Evolutionary conservation across 1,140 invertebrate species (phyloP).

Genomic region (Campoletis sonorensis): DNA sequence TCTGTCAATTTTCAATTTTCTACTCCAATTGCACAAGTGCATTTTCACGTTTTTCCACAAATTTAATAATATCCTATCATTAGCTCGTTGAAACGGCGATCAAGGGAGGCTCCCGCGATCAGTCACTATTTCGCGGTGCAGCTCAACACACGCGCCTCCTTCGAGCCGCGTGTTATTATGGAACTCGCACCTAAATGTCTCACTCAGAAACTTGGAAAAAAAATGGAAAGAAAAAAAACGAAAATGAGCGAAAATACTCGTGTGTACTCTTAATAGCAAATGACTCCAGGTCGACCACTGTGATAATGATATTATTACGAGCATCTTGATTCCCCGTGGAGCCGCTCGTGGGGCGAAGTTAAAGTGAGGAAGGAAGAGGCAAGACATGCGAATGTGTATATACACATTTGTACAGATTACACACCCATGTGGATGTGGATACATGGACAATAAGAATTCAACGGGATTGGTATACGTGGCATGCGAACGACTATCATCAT

Average conservation of each 20-base stretch:
- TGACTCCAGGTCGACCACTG: constrained; percentile 60
- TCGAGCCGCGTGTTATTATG: background rate
- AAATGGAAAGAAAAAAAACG: background rate
- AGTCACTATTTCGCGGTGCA: background rate
- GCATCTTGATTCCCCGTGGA: constrained; percentile 69
- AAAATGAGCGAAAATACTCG: too few relatives aligned
- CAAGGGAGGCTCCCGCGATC: too few relatives aligned
- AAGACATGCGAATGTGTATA: background rate
- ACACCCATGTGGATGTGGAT: background rate
- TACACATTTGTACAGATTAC: too few relatives aligned
- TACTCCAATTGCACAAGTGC: too few relatives aligned
- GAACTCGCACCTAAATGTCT: constrained; percentile 46
- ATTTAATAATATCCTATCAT: too few relatives aligned
- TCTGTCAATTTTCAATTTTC: background rate
- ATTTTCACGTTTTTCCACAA: too few relatives aligned
- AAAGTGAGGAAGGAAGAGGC: constrained; percentile 36
- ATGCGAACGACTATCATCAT: constrained; percentile 66
- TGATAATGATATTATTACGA: constrained; percentile 72
- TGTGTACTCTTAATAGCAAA: background rate
- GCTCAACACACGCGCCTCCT: background rate
- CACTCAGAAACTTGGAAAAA: constrained; percentile 34
- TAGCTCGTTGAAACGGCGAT: too few relatives aligned
- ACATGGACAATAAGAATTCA: background rate
- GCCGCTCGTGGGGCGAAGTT: constrained; percentile 44
- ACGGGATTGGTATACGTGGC: background rate